Conservation (phyloP, 2,888 invertebrate species). For the Phragmatobia fuliginosa region DNA sequence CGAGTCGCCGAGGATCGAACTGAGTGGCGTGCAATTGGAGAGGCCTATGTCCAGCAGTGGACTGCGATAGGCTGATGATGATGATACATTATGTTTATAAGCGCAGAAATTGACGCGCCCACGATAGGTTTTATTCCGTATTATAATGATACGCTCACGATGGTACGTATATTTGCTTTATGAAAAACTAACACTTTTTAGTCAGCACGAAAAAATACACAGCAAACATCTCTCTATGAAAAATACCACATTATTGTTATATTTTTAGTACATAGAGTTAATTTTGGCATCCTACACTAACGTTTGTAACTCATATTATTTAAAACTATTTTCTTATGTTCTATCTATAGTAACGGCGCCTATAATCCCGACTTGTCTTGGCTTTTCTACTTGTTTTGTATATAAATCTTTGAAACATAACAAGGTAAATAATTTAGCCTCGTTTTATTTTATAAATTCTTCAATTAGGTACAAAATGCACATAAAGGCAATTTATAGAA, state of each 20-base stretch:
- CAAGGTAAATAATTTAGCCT: background rate
- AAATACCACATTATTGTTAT: conserved; percentile 14
- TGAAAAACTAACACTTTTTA: no score
- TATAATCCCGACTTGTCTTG: conserved; percentile 4
- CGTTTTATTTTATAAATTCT: conserved; percentile 2
- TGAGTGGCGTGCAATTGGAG: no score
- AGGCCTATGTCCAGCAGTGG: no score
- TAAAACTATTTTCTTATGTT: conserved; percentile 33
- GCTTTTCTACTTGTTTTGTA: conserved; percentile 1
- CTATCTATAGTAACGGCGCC: conserved; percentile 37
- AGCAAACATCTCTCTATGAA: no score
- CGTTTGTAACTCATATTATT: conserved; percentile 24
- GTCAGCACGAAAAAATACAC: background rate
- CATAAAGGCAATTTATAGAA: background rate
- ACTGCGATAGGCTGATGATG: no score
- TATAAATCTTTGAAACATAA: background rate
- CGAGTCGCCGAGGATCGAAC: no score
- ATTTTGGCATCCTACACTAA: conserved; percentile 29
- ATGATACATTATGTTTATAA: no score
- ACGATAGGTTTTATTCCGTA: no score
- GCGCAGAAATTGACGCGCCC: no score
- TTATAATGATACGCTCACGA: no score
- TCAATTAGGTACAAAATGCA: background rate
- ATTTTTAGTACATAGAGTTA: conserved; percentile 31
- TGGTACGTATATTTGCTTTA: no score